Percentiles rank a stretch among this genome's conserved stretches.
These are phyloP conservation scores for Drosophila elegans DNA, from an alignment of 1,140 invertebrate species.

Conservation along the genomic window DNA sequence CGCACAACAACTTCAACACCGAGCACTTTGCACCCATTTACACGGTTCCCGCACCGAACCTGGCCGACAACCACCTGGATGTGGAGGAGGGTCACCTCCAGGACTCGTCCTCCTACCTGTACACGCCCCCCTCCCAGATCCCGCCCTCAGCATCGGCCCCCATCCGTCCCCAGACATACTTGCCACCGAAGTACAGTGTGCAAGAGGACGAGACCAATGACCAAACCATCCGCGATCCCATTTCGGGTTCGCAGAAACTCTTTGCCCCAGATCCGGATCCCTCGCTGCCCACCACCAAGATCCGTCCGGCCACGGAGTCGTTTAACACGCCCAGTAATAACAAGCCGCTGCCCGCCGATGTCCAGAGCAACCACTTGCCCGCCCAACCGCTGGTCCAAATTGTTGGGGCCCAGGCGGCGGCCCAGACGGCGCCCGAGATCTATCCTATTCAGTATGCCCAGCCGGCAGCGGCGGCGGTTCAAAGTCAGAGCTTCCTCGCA, in stretches of 20 bases:
- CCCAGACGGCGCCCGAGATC: conserved; percentile 66
- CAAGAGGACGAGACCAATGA: conserved; percentile 85
- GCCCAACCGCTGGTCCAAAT: conserved; percentile 79
- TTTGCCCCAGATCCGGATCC: conserved; percentile 86
- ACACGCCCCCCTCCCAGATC: conserved; percentile 33
- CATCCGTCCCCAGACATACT: conserved; percentile 48
- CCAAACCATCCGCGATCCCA: conserved; percentile 80
- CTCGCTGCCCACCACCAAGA: conserved; percentile 81
- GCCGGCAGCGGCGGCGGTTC: conserved; percentile 25
- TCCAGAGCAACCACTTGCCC: conserved; percentile 73
- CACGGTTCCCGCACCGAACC: conserved; percentile 92
- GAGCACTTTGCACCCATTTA: conserved; percentile 89
- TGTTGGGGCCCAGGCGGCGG: conserved; percentile 66
- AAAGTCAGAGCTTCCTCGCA: conserved; percentile 55
- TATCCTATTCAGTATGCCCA: conserved; percentile 75
- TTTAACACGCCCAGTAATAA: conserved; percentile 85
- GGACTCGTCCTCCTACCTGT: conserved; percentile 55
- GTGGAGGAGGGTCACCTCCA: conserved; percentile 52
- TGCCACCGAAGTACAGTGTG: conserved; percentile 84
- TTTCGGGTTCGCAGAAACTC: conserved; percentile 83
- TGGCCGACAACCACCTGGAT: conserved; percentile 71
- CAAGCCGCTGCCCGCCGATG: conserved; percentile 82
- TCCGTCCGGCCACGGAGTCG: conserved; percentile 84
- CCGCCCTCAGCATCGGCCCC: conserved; percentile 7
- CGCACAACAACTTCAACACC: conserved; percentile 71